Percentiles rank a stretch among this genome's conserved stretches.
Conservation (phyloP, 2,797 vertebrate species). For the Acipenser transmontanus region DNA sequence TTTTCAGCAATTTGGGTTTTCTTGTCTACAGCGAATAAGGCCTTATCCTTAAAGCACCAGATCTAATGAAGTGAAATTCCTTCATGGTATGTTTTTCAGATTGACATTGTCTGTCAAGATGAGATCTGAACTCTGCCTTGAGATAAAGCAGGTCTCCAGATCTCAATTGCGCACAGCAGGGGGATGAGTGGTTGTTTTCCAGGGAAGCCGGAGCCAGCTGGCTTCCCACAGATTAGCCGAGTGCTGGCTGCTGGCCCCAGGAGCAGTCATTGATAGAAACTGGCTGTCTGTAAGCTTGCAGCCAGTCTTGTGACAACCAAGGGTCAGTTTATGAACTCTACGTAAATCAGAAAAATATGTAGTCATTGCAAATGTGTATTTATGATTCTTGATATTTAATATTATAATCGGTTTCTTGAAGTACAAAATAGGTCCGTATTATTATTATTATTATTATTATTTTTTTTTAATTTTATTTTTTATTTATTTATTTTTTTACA, state of each 20-base stretch:
- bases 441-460: no score
- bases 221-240: constrained; percentile 37
- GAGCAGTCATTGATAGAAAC: constrained; percentile 6
- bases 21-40: neutral
- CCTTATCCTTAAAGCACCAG: neutral
- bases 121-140: constrained; percentile 29
- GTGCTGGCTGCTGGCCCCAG: constrained; percentile 31
- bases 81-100: constrained; percentile 19
- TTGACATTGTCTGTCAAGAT: constrained; percentile 32
- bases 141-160: constrained; percentile 33
- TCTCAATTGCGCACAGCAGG: constrained; percentile 39
- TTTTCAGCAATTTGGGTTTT: no score
- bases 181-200: constrained; percentile 32
- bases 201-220: constrained; percentile 41
- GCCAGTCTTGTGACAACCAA: neutral
- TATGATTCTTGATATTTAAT: no score
- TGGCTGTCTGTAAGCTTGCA: constrained; percentile 3
- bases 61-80: neutral
- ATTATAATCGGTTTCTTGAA: no score
- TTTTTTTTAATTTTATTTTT: no score
- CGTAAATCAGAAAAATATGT: neutral
- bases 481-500: no score
- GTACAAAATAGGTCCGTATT: no score
- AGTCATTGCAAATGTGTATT: no score
- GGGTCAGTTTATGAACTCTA: neutral